Percentiles rank a stretch among this genome's conserved stretches.
Conservation (phyloP, 1,140 invertebrate genomes). For the Daktulosphaira vitifoliae region DNA sequence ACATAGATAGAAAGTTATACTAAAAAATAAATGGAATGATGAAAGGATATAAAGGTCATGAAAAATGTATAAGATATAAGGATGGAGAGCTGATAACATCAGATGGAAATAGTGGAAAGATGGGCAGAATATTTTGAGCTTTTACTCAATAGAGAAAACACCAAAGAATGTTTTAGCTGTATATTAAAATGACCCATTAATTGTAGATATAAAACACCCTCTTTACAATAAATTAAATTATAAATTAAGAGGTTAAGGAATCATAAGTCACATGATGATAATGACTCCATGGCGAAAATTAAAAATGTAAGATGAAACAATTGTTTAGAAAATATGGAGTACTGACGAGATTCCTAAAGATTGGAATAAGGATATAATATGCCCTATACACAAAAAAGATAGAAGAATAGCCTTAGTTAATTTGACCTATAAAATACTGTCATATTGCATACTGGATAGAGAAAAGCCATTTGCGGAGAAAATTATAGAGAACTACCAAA, state of each 20-base stretch:
- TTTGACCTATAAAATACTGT: constrained; percentile 18
- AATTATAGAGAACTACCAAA: background rate
- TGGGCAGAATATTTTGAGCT: constrained; percentile 34
- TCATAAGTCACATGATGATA: constrained; percentile 37
- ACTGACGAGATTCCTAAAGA: constrained; percentile 37
- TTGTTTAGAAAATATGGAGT: too few relatives aligned
- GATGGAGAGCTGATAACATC: background rate
- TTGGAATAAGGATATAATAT: constrained; percentile 37
- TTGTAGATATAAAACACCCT: too few relatives aligned
- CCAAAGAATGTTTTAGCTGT: too few relatives aligned
- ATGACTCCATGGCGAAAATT: constrained; percentile 37
- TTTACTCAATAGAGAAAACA: constrained; percentile 26
- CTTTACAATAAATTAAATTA: constrained; percentile 6
- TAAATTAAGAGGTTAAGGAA: constrained; percentile 32
- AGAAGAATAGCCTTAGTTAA: constrained; percentile 36
- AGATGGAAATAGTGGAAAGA: constrained; percentile 4
- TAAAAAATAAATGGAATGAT: background rate
- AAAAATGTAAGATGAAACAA: constrained; percentile 30
- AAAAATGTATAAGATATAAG: background rate
- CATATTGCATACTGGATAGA: background rate
- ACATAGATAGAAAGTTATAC: constrained; percentile 2
- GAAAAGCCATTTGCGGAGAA: background rate
- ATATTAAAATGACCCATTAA: too few relatives aligned
- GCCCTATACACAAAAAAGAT: constrained; percentile 40
- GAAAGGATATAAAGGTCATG: background rate